Evolutionary conservation across 2,113 vertebrate species (phyloP), one percentile per base, ranked within the genome.

Genomic region (Eolophus roseicapilla): DNA sequence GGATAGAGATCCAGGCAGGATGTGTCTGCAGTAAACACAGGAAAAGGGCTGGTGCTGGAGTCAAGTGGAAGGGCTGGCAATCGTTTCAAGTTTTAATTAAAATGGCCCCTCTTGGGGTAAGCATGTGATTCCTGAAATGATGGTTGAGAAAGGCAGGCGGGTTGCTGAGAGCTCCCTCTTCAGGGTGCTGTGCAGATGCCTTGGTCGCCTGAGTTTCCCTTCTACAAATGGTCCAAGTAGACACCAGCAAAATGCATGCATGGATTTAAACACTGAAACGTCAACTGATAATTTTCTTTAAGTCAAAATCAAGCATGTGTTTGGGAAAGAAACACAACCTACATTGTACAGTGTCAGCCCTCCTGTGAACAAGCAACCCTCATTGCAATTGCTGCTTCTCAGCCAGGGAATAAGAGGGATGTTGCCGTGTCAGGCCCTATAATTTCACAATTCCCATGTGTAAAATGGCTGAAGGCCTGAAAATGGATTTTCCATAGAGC

Each of bases 11-110:
- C 68, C 13, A 1, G 91, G 92, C 93, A 97, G 96, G 92, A 96
- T 94, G 88, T 88, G 76, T 27, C 86, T 92, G 91, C 91, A 95
- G 81, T 94, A 96, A 96, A 96, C 92, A 96, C 87, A 96, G 92
- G 95, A 96, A 96, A 96, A 94, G 63, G 79, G 90, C 79, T 96
- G 95, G 87, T 60, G 20, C 87, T 93, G 71, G 78, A 93, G 75
- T 23, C 0, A 1, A 65, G 55, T 63, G 82, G 84, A 93, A 93
- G 59, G 74, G 80, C 77, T 93, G 91, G 92, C 91, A 69, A 50
- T 17, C 57, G 53, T 63, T 88, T 87, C 43, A 27, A 69, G 65
- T 49, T 86, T 92, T 91, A 96, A 86, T 96, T 92, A 93, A 91
- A 52, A 57, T 37, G 57, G 28, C 67, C 55, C 28, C 52, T 92